These are phyloP conservation scores for Cosmia trapezina DNA, from an alignment of 2,888 invertebrate genomes.

Conservation along the genomic window DNA sequence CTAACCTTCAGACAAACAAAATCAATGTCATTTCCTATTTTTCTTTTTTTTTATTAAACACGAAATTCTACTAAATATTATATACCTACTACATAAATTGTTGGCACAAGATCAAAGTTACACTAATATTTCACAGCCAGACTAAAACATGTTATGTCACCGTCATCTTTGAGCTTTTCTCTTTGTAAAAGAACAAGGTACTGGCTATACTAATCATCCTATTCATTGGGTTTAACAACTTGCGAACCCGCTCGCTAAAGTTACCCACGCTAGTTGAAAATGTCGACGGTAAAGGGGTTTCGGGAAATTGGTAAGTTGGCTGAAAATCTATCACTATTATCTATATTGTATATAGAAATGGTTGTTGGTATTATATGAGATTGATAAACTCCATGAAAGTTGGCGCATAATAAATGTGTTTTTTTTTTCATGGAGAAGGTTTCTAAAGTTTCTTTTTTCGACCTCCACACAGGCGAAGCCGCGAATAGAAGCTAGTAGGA, in stretches of 20 bases:
- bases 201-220: slow-evolving; percentile 34
- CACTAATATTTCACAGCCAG: slow-evolving; percentile 8
- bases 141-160: slow-evolving; percentile 17
- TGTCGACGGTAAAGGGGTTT: slow-evolving; percentile 10
- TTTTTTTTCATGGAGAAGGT: too few species aligned
- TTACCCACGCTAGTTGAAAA: slow-evolving; percentile 32
- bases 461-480: too few species aligned
- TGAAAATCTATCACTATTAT: slow-evolving; percentile 27
- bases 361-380: too few species aligned
- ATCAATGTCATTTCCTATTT: neutral
- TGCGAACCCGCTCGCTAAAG: slow-evolving; percentile 37
- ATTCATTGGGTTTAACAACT: slow-evolving; percentile 47
- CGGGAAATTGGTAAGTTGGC: slow-evolving; percentile 36
- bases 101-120: slow-evolving; percentile 35
- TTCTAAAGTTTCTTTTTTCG: too few species aligned
- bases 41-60: neutral
- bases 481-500: too few species aligned
- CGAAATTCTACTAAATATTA: too few species aligned
- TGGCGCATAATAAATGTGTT: too few species aligned
- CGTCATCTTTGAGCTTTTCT: slow-evolving; percentile 8
- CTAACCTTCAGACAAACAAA: neutral
- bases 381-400: too few species aligned
- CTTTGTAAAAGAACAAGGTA: slow-evolving; percentile 24
- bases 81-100: too few species aligned
- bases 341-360: too few species aligned